A percentile compares a stretch with the other conserved stretches of the same genome.
Evolutionary conservation across 2,888 invertebrate genomes (phyloP).

Genomic region (Dusona sp.): DNA sequence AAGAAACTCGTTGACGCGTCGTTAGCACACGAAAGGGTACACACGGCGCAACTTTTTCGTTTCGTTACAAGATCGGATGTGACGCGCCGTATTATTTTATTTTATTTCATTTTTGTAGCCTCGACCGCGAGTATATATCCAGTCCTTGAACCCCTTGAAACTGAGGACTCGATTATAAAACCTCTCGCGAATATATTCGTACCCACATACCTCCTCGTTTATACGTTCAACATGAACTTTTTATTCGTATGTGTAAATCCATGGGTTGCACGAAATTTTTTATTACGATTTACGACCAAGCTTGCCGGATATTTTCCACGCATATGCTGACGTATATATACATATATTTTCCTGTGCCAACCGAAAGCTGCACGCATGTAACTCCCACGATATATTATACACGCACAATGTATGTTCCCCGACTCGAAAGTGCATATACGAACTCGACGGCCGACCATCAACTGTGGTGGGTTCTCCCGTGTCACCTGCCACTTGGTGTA

Average conservation of each 20-base stretch:
- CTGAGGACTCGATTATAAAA: slow-evolving; percentile 23
- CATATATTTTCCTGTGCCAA: slow-evolving; percentile 27
- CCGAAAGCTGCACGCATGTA: slow-evolving; percentile 50
- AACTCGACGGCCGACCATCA: slow-evolving; percentile 46
- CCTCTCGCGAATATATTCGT: slow-evolving; percentile 14
- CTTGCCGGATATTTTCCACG: slow-evolving; percentile 38
- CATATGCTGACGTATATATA: background rate
- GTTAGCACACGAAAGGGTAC: slow-evolving; percentile 8
- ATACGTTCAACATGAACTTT: background rate
- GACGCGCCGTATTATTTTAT: slow-evolving; percentile 10
- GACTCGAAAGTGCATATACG: slow-evolving; percentile 39
- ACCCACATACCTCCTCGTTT: background rate
- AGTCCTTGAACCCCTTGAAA: slow-evolving; percentile 36
- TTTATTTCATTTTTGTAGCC: slow-evolving; percentile 2
- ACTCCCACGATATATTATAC: slow-evolving; percentile 18
- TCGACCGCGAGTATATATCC: slow-evolving; percentile 6
- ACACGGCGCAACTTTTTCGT: background rate
- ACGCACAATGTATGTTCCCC: background rate
- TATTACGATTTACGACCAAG: background rate
- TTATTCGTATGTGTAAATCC: slow-evolving; percentile 30
- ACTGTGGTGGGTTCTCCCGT: slow-evolving; percentile 42
- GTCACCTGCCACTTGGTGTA: slow-evolving; percentile 49
- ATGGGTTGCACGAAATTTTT: slow-evolving; percentile 2
- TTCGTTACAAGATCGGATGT: background rate
- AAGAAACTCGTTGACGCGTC: background rate